A percentile compares a stretch with the other conserved stretches of the same genome.
phyloP scores from a whole-genome alignment of 2,888 invertebrate species.

The Chalcis sispes region DNA sequence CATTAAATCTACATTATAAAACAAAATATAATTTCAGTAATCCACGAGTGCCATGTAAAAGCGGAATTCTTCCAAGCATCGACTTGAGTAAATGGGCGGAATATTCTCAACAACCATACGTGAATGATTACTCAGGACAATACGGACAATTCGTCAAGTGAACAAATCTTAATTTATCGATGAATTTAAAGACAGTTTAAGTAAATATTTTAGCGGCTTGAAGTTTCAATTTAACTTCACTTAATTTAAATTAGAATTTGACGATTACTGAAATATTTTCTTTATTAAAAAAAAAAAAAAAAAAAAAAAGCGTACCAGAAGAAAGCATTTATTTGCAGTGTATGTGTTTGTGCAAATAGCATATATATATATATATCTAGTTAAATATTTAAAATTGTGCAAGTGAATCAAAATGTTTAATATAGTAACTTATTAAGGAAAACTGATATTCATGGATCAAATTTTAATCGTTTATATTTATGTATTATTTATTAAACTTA shows the following conservation, averaged over 20 bases:
- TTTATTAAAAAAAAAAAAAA: neutral
- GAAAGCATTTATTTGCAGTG: conserved; percentile 34
- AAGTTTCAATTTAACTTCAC: neutral
- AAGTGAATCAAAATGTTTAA: conserved; percentile 32
- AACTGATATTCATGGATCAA: conserved; percentile 2
- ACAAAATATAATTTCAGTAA: conserved; percentile 81
- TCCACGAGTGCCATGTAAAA: conserved; percentile 94
- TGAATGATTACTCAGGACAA: conserved; percentile 39
- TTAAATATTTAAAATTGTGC: conserved; percentile 35
- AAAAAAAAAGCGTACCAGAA: conserved; percentile 13
- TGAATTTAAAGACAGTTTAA: conserved; percentile 7
- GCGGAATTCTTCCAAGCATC: conserved; percentile 90
- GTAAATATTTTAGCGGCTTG: conserved; percentile 9
- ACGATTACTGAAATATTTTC: conserved; percentile 23
- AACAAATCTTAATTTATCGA: conserved; percentile 1
- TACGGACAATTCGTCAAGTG: conserved; percentile 51
- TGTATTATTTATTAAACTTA: conserved; percentile 37
- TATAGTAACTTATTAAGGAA: conserved; percentile 30
- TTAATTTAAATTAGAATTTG: conserved; percentile 1
- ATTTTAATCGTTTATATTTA: conserved; percentile 16
- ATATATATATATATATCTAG: conserved; percentile 18
- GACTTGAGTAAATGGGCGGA: conserved; percentile 95
- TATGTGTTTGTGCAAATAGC: conserved; percentile 17
- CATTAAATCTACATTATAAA: too few relatives aligned
- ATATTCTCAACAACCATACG: conserved; percentile 76